Evolutionary conservation across 2,113 vertebrate species (phyloP).

Genomic region (Nyctereutes procyonoides): DNA sequence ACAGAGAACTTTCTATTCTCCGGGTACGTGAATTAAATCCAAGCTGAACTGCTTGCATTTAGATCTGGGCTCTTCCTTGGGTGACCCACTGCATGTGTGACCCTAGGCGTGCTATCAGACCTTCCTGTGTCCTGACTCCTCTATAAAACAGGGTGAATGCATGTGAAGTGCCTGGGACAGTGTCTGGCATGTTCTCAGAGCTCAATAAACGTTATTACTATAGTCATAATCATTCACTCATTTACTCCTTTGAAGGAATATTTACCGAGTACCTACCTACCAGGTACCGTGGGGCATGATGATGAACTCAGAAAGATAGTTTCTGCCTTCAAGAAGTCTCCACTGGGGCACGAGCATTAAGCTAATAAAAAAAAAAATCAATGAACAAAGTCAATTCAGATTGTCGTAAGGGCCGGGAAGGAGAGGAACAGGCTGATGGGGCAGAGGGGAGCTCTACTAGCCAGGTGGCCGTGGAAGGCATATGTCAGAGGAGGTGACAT

Average conservation of each 20-base stretch:
- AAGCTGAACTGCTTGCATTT: not conserved
- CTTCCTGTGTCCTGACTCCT: not conserved
- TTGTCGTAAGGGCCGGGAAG: not conserved
- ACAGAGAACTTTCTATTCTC: too few species aligned
- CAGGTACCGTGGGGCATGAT: too few species aligned
- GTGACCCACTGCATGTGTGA: not conserved
- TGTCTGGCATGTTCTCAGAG: too few species aligned
- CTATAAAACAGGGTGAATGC: not conserved
- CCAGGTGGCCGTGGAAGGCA: not conserved
- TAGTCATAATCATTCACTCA: not conserved
- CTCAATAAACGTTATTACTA: not conserved
- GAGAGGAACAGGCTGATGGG: not conserved
- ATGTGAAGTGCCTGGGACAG: not conserved
- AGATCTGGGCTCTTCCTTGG: not conserved
- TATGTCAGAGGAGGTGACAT: not conserved
- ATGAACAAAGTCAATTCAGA: not conserved
- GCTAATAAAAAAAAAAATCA: not conserved
- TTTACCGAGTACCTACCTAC: not conserved
- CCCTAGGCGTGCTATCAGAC: too few species aligned
- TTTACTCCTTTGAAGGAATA: not conserved
- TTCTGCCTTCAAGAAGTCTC: not conserved
- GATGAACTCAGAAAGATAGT: not conserved
- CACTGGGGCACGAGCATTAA: not conserved
- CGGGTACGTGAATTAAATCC: too few species aligned
- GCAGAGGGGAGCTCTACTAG: rapidly evolving